Conservation (phyloP, 2,113 vertebrate genomes). For the Mola mola region DNA sequence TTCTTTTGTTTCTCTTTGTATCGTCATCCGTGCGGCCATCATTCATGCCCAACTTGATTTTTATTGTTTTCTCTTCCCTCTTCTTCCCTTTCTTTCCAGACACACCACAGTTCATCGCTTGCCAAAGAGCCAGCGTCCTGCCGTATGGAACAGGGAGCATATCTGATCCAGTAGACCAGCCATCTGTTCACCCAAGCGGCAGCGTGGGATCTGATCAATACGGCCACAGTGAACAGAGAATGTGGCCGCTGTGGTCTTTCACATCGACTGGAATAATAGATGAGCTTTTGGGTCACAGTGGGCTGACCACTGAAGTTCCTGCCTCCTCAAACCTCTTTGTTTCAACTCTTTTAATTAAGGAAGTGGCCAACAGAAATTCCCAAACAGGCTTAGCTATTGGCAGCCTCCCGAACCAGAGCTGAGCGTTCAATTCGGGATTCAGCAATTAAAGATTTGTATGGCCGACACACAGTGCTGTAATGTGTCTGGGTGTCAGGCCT, state of each 20-base stretch:
- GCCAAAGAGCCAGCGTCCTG: constrained; percentile 20
- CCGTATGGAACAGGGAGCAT: constrained; percentile 15
- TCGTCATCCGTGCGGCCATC: background rate
- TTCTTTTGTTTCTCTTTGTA: constrained; percentile 1
- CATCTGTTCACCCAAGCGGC: constrained; percentile 69
- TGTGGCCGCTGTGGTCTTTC: constrained; percentile 64
- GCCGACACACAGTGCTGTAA: constrained; percentile 52
- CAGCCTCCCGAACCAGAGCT: constrained; percentile 60
- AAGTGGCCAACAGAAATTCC: constrained; percentile 72
- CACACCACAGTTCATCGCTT: constrained; percentile 24
- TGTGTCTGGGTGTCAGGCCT: constrained; percentile 43
- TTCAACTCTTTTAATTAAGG: constrained; percentile 77
- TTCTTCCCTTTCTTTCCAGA: background rate
- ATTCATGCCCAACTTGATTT: constrained; percentile 1
- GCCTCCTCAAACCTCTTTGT: constrained; percentile 69
- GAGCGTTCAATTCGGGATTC: constrained; percentile 73
- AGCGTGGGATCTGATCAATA: constrained; percentile 75
- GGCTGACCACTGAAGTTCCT: constrained; percentile 73
- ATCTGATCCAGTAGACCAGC: constrained; percentile 60
- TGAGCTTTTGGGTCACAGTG: constrained; percentile 71
- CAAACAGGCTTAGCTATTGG: constrained; percentile 76
- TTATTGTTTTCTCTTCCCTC: constrained; percentile 4
- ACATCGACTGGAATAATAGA: constrained; percentile 77
- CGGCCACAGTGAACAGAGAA: constrained; percentile 45
- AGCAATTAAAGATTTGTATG: constrained; percentile 61